A percentile compares a stretch with the other conserved stretches of the same genome.
phyloP scores from a whole-genome alignment of 2,797 vertebrate genomes.

The Molothrus aeneus region DNA sequence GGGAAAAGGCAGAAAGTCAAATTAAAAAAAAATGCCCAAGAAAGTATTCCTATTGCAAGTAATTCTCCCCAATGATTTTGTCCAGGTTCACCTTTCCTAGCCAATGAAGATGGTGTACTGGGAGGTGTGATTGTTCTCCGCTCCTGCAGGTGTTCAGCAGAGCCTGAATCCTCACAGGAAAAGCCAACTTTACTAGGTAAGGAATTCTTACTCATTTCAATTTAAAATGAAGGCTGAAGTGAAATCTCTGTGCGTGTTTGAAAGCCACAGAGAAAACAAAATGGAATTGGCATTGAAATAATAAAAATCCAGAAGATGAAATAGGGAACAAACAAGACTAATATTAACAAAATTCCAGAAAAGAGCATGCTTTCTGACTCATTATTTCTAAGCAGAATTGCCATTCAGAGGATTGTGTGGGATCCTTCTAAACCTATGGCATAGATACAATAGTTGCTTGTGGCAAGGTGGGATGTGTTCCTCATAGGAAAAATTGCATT shows the following conservation, averaged over 20 bases:
- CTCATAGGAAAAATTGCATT: not conserved
- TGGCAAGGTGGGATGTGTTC: not conserved
- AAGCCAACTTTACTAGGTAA: conserved; percentile 92
- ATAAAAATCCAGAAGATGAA: not conserved
- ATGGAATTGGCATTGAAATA: not conserved
- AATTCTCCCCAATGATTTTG: not conserved
- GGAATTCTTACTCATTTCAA: not conserved
- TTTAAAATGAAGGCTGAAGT: not conserved
- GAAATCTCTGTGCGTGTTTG: not conserved
- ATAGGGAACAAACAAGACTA: not conserved
- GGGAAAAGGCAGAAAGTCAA: not conserved
- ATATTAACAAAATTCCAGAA: not conserved
- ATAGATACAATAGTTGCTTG: not conserved
- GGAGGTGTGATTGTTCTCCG: conserved; percentile 96
- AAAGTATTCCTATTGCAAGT: not conserved
- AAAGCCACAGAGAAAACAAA: not conserved
- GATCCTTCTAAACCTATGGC: not conserved
- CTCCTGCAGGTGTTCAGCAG: conserved; percentile 87
- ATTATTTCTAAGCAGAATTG: not conserved
- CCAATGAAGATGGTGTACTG: conserved; percentile 93
- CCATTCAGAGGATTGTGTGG: not conserved
- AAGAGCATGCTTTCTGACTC: not conserved
- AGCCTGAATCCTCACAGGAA: conserved; percentile 83
- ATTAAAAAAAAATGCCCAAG: not conserved
- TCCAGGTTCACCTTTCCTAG: conserved; percentile 93